Conservation (phyloP, 2,113 vertebrate genomes). For the Takifugu bimaculatus region DNA sequence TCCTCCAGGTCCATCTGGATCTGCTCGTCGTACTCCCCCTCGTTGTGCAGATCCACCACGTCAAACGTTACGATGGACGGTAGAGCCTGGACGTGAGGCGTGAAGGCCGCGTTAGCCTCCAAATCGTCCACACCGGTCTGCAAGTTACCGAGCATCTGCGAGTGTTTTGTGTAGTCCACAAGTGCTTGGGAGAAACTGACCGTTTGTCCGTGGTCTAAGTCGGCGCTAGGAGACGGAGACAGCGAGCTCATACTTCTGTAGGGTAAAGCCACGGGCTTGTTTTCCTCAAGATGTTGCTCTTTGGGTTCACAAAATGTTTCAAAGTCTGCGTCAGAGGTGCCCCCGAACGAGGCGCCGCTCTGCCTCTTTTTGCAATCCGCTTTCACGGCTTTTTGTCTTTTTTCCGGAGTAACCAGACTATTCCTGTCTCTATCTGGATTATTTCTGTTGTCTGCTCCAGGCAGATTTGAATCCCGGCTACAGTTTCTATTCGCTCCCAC, state of each 20-base stretch:
- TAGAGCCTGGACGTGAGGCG: constrained; percentile 85
- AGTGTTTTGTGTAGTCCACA: constrained; percentile 87
- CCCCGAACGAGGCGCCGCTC: constrained; percentile 56
- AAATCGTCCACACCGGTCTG: constrained; percentile 77
- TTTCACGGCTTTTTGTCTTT: constrained; percentile 34
- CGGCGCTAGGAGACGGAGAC: constrained; percentile 26
- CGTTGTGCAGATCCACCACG: constrained; percentile 90
- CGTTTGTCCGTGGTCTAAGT: constrained; percentile 78
- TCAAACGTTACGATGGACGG: constrained; percentile 96
- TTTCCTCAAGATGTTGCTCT: constrained; percentile 63
- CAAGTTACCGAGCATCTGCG: constrained; percentile 82
- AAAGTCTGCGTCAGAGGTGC: constrained; percentile 54
- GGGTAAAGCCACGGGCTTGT: constrained; percentile 43
- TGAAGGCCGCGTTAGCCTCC: constrained; percentile 80
- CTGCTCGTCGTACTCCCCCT: constrained; percentile 89
- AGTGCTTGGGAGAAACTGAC: constrained; percentile 93
- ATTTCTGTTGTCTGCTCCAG: constrained; percentile 52
- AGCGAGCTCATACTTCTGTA: constrained; percentile 49
- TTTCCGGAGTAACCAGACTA: constrained; percentile 32
- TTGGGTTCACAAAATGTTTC: constrained; percentile 56
- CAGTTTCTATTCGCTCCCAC: constrained; percentile 48
- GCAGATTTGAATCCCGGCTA: constrained; percentile 48
- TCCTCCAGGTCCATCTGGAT: constrained; percentile 84
- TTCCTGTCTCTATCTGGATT: constrained; percentile 51
- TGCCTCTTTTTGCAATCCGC: constrained; percentile 46